Conservation (phyloP, 1,140 invertebrate genomes). For the Frieseomelitta varia region DNA sequence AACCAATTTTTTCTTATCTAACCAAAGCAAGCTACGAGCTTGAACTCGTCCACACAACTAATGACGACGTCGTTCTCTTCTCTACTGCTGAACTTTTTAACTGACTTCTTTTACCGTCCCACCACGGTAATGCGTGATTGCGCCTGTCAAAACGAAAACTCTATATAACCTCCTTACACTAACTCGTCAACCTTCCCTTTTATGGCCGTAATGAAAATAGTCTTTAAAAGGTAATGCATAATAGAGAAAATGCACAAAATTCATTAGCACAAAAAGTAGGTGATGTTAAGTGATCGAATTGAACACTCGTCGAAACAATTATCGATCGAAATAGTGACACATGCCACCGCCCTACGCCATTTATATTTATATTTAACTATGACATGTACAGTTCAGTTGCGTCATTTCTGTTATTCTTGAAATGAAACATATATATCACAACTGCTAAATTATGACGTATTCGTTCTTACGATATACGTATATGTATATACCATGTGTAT, state of each 20-base stretch:
- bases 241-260: neutral
- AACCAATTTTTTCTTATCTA: neutral
- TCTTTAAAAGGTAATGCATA: neutral
- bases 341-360: constrained; percentile 46
- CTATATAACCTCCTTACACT: constrained; percentile 11
- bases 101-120: constrained; percentile 18
- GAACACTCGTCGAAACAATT: constrained; percentile 20
- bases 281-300: constrained; percentile 1
- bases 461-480: neutral
- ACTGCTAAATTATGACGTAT: neutral
- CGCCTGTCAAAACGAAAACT: constrained; percentile 47
- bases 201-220: neutral
- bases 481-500: neutral
- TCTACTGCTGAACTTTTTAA: constrained; percentile 41
- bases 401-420: constrained; percentile 14
- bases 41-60: neutral
- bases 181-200: neutral
- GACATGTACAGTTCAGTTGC: constrained; percentile 22
- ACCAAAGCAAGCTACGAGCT: neutral
- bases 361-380: constrained; percentile 50
- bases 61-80: constrained; percentile 35
- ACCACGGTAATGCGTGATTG: constrained; percentile 27
- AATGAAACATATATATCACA: neutral
- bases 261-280: neutral
- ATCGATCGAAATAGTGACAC: constrained; percentile 46